Evolutionary conservation across 2,797 vertebrate species (phyloP).

Genomic region (Octomys mimax): DNA sequence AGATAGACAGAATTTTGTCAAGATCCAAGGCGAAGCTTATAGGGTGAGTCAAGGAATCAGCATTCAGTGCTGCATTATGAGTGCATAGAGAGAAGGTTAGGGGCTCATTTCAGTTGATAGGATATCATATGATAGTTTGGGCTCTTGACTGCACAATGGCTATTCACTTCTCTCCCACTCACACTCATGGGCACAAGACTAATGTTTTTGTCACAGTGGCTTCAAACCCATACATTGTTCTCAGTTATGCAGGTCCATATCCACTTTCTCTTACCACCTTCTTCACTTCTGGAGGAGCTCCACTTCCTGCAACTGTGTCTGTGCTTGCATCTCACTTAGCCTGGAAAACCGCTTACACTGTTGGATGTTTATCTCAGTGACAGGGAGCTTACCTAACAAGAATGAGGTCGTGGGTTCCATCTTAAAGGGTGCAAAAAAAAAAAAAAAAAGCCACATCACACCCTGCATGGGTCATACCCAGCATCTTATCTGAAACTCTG

Average conservation of each 20-base stretch:
- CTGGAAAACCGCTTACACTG: not conserved
- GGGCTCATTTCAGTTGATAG: no score
- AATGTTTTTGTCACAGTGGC: no score
- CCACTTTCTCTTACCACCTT: no score
- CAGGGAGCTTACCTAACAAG: not conserved
- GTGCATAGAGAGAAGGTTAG: no score
- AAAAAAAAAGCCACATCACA: not conserved
- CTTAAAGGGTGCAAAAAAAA: fast-evolving
- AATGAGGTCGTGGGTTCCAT: not conserved
- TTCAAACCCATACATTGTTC: not conserved
- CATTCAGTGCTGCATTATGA: no score
- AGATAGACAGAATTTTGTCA: no score
- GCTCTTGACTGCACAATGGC: not conserved
- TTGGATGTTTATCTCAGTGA: not conserved
- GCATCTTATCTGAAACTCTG: not conserved
- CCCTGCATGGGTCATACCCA: not conserved
- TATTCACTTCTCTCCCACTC: not conserved
- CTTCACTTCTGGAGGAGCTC: no score
- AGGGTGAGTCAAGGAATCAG: no score
- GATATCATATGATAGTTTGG: not conserved
- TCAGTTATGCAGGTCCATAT: not conserved
- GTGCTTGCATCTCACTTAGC: not conserved
- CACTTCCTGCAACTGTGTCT: no score
- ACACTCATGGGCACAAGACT: no score
- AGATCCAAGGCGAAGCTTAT: no score